These are phyloP conservation scores for Crocallis elinguaria DNA, from an alignment of 2,888 invertebrate species.

Conservation along the genomic window DNA sequence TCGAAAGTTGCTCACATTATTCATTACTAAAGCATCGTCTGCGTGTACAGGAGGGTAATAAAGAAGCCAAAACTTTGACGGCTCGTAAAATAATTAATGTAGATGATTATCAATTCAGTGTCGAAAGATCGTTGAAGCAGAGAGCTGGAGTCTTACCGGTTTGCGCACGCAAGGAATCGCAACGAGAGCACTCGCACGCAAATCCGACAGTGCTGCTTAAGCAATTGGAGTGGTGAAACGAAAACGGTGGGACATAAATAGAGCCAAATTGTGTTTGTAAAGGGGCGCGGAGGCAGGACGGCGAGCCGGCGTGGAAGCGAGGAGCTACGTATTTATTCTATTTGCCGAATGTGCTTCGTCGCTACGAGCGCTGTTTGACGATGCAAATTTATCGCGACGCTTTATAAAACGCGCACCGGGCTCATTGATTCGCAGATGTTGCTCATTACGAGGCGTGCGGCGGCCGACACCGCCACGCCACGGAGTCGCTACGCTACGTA, in stretches of 20 bases:
- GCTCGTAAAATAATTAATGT: constrained; percentile 54
- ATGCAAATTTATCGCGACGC: constrained; percentile 81
- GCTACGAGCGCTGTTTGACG: constrained; percentile 76
- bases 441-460: constrained; percentile 59
- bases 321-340: constrained; percentile 78
- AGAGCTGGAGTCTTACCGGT: constrained; percentile 51
- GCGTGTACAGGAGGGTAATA: constrained; percentile 36
- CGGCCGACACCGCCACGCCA: constrained; percentile 49
- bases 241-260: constrained; percentile 62
- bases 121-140: constrained; percentile 54
- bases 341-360: constrained; percentile 80
- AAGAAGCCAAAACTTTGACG: constrained; percentile 47
- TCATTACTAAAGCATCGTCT: constrained; percentile 25
- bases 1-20: constrained; percentile 36
- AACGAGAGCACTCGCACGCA: constrained; percentile 43
- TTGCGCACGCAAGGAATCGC: constrained; percentile 51
- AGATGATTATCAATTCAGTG: constrained; percentile 55
- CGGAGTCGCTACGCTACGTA: constrained; percentile 30
- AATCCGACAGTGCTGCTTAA: constrained; percentile 48
- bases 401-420: constrained; percentile 76
- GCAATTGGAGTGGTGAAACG: constrained; percentile 44
- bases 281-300: constrained; percentile 55
- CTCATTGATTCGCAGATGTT: constrained; percentile 75
- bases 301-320: constrained; percentile 54
- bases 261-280: constrained; percentile 76